Conservation (phyloP, 2,797 vertebrate genomes). For the Somateria mollissima region DNA sequence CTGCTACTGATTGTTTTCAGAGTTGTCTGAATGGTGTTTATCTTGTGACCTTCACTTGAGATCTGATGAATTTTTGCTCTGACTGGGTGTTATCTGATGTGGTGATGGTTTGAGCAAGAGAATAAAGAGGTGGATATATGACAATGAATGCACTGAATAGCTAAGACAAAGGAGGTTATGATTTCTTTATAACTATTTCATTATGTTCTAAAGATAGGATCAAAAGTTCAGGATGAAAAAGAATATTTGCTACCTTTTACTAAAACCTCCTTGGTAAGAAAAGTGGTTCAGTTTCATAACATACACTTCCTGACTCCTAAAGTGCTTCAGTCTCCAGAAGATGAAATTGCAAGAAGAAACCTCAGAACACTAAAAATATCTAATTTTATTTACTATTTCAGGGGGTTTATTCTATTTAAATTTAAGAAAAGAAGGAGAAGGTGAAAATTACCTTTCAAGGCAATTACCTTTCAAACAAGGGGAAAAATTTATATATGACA, state of each 20-base stretch:
- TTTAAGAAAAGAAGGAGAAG: neutral
- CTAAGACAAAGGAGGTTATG: neutral
- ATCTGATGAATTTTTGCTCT: neutral
- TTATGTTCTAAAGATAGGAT: neutral
- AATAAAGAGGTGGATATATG: neutral
- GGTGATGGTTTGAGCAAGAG: neutral
- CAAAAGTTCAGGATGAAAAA: neutral
- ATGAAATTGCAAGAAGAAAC: neutral
- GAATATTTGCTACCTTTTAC: neutral
- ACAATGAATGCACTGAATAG: neutral
- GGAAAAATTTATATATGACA: neutral
- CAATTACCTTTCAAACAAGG: neutral
- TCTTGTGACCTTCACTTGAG: neutral
- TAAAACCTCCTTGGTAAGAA: neutral
- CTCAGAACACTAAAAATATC: neutral
- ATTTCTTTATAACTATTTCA: neutral
- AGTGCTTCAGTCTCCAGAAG: neutral
- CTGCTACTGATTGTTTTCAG: neutral
- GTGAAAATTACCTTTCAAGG: neutral
- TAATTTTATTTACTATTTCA: slow-evolving; percentile 3
- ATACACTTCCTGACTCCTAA: neutral
- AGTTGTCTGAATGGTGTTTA: neutral
- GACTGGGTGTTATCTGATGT: neutral
- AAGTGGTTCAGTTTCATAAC: neutral
- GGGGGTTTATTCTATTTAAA: neutral